These are phyloP conservation scores for Styela clava DNA, from an alignment of 23 tunicate species.

Conservation along the genomic window DNA sequence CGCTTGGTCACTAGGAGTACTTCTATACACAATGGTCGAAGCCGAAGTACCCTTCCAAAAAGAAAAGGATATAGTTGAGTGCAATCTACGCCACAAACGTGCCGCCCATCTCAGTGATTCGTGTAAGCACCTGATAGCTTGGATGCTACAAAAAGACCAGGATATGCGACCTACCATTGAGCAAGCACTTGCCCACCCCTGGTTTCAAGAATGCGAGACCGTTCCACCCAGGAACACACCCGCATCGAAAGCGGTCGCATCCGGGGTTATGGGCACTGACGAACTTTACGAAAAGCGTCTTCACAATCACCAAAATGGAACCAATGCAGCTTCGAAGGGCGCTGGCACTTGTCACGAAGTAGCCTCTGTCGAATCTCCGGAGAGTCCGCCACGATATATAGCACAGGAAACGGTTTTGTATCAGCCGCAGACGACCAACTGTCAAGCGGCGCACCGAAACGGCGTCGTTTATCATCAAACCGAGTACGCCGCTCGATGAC, in stretches of 20 bases:
- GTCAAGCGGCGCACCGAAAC: not conserved
- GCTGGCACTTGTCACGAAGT: not conserved
- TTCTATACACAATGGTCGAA: constrained; percentile 94
- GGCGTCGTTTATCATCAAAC: not conserved
- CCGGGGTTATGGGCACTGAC: constrained; percentile 43
- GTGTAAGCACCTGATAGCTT: constrained; percentile 58
- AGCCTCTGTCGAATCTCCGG: not conserved
- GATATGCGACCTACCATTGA: constrained; percentile 57
- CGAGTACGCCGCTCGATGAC: not conserved
- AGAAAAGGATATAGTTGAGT: constrained; percentile 73
- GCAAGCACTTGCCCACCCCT: constrained; percentile 64
- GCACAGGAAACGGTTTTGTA: not conserved
- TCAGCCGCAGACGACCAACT: not conserved
- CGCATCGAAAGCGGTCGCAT: not conserved
- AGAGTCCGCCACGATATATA: not conserved
- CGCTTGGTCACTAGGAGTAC: constrained; percentile 97
- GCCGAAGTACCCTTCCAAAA: constrained; percentile 96
- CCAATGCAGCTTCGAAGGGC: not conserved
- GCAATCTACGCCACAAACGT: constrained; percentile 74
- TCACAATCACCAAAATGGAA: not conserved
- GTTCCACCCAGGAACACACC: not conserved
- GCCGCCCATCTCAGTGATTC: constrained; percentile 28
- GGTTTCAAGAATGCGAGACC: constrained; percentile 33
- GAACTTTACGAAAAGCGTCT: constrained; percentile 32
- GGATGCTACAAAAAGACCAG: constrained; percentile 76